Percentiles rank a stretch among this genome's conserved stretches.
Evolutionary conservation across 2,113 vertebrate species (phyloP).

Genomic region (Marmota flaviventris): DNA sequence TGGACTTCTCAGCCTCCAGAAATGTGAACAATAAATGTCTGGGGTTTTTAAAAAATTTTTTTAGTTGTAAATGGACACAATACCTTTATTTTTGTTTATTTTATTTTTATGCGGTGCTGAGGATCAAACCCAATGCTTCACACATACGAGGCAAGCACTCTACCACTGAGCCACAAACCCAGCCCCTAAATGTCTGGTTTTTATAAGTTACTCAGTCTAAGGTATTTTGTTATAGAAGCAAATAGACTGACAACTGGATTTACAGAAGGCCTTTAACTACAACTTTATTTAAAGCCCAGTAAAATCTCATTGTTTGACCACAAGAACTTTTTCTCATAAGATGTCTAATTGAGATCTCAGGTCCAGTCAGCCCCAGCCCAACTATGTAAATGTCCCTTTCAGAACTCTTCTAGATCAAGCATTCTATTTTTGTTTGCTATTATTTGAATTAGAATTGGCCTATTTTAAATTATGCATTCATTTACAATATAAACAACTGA

Average conservation of each 20-base stretch:
- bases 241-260: neutral
- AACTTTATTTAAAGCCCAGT: neutral
- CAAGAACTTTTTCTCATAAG: neutral
- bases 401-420: neutral
- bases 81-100: no score
- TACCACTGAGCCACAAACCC: no score
- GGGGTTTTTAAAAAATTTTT: no score
- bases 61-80: no score
- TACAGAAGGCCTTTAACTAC: neutral
- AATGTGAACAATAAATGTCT: neutral
- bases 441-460: neutral
- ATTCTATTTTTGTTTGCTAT: neutral
- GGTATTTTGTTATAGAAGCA: neutral
- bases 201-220: neutral
- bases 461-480: constrained; percentile 12
- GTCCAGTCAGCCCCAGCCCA: neutral
- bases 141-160: no score
- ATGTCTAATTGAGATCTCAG: neutral
- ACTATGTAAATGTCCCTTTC: neutral
- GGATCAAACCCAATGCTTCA: no score
- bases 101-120: no score
- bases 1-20: neutral
- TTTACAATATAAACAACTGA: neutral
- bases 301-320: constrained; percentile 20
- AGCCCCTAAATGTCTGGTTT: neutral